phyloP scores from a whole-genome alignment of 92 coral and sea anemone genomes.

The Parazoanthus darwini region DNA sequence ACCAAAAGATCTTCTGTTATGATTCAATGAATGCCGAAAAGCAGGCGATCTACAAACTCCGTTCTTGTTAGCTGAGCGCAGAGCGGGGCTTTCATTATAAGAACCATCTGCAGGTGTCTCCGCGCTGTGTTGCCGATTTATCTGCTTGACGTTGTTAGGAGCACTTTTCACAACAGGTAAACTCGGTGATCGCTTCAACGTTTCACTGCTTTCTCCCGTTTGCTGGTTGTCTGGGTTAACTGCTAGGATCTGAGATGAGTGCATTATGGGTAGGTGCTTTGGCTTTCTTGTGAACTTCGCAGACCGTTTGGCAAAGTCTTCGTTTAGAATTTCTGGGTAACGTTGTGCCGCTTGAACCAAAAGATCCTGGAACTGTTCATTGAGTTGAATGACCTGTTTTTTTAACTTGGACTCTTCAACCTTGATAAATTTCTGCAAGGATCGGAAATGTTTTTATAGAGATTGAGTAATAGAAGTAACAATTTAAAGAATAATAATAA shows the following conservation, averaged over 20 bases:
- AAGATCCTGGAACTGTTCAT: conserved; percentile 68
- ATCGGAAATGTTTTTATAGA: not conserved
- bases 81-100: not conserved
- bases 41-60: conserved; percentile 38
- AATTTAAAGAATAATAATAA: no score
- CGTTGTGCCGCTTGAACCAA: conserved; percentile 68
- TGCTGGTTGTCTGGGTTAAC: not conserved
- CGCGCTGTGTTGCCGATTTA: not conserved
- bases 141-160: not conserved
- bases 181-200: conserved; percentile 23
- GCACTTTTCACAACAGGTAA: conserved; percentile 3
- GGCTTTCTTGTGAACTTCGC: conserved; percentile 30
- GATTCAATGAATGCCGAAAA: not conserved
- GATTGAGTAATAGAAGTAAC: not conserved
- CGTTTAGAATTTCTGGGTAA: conserved; percentile 63
- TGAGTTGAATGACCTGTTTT: conserved; percentile 64
- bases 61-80: not conserved
- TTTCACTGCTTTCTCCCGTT: not conserved
- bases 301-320: conserved; percentile 53
- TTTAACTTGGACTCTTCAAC: conserved; percentile 69
- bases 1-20: not conserved
- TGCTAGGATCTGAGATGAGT: conserved; percentile 24
- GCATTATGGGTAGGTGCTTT: conserved; percentile 1
- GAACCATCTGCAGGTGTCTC: conserved; percentile 1
- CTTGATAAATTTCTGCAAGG: conserved; percentile 51